These are phyloP conservation scores for Ormia ochracea DNA, from an alignment of 2,888 invertebrate species.

Conservation along the genomic window DNA sequence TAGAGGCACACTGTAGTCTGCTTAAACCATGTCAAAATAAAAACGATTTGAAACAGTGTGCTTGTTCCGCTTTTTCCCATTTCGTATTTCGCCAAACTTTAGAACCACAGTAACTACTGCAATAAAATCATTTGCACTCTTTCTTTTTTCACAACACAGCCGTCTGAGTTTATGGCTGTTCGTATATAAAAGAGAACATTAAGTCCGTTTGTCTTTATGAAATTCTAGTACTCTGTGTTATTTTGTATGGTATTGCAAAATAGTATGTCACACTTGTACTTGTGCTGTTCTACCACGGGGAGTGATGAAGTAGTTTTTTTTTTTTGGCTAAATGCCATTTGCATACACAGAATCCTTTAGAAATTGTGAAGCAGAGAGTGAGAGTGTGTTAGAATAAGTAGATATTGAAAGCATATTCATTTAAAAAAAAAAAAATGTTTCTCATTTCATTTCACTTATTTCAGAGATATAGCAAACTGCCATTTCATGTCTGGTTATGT, in stretches of 20 bases:
- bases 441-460: slow-evolving; percentile 31
- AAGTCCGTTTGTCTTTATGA: background rate
- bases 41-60: background rate
- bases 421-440: background rate
- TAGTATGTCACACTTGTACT: slow-evolving; percentile 57
- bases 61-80: background rate
- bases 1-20: too few relatives aligned
- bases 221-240: background rate
- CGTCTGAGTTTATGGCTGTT: background rate
- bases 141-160: background rate
- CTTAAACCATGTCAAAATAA: slow-evolving; percentile 3
- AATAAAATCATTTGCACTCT: slow-evolving; percentile 29
- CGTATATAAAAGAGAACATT: background rate
- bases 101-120: slow-evolving; percentile 9
- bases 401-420: slow-evolving; percentile 10
- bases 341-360: background rate
- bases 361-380: background rate
- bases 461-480: slow-evolving; percentile 12
- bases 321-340: slow-evolving; percentile 52
- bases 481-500: slow-evolving; percentile 22
- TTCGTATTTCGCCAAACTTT: background rate
- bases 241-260: slow-evolving; percentile 27
- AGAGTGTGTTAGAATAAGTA: background rate
- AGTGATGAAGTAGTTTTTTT: slow-evolving; percentile 26
- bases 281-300: slow-evolving; percentile 13